Evolutionary conservation across 2,888 invertebrate genomes (phyloP).

Genomic region (Melinaea marsaeus): DNA sequence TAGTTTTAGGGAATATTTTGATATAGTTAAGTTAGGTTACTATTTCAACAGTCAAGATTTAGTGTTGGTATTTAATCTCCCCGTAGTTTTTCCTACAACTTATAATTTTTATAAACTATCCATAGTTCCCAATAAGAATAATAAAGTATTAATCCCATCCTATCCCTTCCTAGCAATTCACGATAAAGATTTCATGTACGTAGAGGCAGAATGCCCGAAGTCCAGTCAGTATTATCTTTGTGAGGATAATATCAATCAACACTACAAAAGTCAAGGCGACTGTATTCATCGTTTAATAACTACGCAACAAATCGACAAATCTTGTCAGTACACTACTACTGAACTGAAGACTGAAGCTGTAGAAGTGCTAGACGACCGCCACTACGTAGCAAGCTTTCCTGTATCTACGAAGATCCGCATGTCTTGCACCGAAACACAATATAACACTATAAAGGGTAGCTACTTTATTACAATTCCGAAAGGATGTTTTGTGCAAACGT

Average conservation of each 20-base stretch:
- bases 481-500: too few species aligned
- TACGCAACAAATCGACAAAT: too few species aligned
- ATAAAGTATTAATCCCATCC: slow-evolving; percentile 27
- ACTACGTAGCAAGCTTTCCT: too few species aligned
- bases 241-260: slow-evolving; percentile 5
- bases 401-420: too few species aligned
- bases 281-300: too few species aligned
- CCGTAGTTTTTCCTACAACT: neutral
- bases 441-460: too few species aligned
- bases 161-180: slow-evolving; percentile 32
- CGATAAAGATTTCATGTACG: slow-evolving; percentile 28
- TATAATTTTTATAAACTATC: neutral
- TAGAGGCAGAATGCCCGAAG: slow-evolving; percentile 37
- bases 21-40: neutral
- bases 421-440: too few species aligned
- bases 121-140: slow-evolving; percentile 22
- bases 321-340: too few species aligned
- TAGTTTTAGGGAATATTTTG: slow-evolving; percentile 1
- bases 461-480: too few species aligned
- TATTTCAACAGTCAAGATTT: neutral
- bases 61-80: neutral
- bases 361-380: too few species aligned
- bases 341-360: too few species aligned
- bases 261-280: too few species aligned
- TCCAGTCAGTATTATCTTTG: slow-evolving; percentile 26